A percentile compares a stretch with the other conserved stretches of the same genome.
Conservation (phyloP, 2,888 invertebrate genomes). For the Parasteatoda lunata region DNA sequence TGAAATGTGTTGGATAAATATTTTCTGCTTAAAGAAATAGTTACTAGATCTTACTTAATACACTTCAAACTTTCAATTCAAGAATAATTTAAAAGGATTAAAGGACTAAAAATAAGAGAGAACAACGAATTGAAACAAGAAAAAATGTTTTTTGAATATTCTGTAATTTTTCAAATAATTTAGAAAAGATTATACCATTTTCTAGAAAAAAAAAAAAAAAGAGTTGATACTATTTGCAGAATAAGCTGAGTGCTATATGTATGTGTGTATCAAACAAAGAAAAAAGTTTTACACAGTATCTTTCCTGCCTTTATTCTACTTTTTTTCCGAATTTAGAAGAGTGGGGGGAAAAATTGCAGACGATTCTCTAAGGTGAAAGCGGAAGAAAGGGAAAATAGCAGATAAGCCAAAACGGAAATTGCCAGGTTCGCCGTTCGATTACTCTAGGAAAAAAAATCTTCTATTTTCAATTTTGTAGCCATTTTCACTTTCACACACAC, state of each 20-base stretch:
- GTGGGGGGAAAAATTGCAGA: not conserved
- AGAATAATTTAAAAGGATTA: no score
- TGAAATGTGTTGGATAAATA: no score
- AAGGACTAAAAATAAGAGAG: no score
- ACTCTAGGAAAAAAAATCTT: conserved; percentile 4
- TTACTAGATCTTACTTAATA: no score
- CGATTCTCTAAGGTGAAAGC: not conserved
- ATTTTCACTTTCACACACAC: conserved; percentile 41
- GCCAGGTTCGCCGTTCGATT: conserved; percentile 36
- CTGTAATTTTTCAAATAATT: no score
- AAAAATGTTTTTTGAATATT: no score
- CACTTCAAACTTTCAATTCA: no score
- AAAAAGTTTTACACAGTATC: not conserved
- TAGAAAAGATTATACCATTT: no score
- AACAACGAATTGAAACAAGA: no score
- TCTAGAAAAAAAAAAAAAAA: not conserved
- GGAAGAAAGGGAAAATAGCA: not conserved
- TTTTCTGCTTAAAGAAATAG: no score
- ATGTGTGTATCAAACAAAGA: not conserved
- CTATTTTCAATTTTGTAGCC: conserved; percentile 43
- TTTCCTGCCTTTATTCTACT: not conserved
- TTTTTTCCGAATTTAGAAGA: conserved; percentile 4
- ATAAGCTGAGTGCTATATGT: not conserved
- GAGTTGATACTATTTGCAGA: not conserved
- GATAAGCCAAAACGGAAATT: conserved; percentile 53